Evolutionary conservation across 2,797 vertebrate genomes (phyloP).

Genomic region (Aratinga solstitialis): DNA sequence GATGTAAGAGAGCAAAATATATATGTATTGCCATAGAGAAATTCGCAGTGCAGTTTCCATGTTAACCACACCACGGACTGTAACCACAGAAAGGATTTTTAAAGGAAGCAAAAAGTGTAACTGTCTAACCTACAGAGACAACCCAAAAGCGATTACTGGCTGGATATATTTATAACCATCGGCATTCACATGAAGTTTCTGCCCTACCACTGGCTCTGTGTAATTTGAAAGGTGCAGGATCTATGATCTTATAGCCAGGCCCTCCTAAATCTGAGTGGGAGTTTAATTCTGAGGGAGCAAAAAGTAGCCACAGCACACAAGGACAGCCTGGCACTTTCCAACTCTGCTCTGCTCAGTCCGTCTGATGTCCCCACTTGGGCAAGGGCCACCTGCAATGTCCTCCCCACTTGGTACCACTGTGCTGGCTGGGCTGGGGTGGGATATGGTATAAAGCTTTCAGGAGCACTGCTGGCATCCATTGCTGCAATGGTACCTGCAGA

Average conservation of each 20-base stretch:
- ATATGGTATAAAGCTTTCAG: accelerated
- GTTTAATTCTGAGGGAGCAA: background rate
- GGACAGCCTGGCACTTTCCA: background rate
- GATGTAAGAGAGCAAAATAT: background rate
- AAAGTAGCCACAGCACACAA: background rate
- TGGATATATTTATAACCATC: background rate
- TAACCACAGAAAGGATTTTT: background rate
- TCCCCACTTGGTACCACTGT: background rate
- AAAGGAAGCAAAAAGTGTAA: background rate
- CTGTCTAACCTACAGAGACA: background rate
- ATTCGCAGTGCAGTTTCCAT: background rate
- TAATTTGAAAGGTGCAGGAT: background rate
- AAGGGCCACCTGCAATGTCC: background rate
- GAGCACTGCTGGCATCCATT: background rate
- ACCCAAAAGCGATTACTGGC: background rate
- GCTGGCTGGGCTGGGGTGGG: background rate
- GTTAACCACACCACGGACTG: background rate
- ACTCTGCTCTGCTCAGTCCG: background rate
- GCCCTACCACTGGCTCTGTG: background rate
- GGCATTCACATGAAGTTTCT: background rate
- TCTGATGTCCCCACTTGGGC: accelerated
- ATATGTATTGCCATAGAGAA: background rate
- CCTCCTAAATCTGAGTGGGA: background rate
- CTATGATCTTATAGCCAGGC: background rate
- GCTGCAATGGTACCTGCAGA: accelerated